These are phyloP conservation scores for Gopherus evgoodei DNA, from an alignment of 2,113 vertebrate genomes.

Conservation along the genomic window DNA sequence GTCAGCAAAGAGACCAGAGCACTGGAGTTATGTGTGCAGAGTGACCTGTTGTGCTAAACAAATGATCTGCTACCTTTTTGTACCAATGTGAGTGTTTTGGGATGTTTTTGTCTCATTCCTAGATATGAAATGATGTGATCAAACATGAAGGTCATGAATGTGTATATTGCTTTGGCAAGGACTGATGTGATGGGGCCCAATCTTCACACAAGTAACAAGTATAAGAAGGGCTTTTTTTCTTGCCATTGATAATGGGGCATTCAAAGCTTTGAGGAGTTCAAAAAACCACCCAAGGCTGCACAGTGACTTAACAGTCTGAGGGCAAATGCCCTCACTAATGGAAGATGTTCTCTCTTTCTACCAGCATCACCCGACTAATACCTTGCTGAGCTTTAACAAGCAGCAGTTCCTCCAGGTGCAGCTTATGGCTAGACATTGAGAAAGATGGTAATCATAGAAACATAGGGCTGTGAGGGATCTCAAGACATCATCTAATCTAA, in stretches of 20 bases:
- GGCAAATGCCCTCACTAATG: conserved; percentile 14
- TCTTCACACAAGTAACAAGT: too few species aligned
- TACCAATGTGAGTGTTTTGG: background rate
- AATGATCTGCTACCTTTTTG: background rate
- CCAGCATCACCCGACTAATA: background rate
- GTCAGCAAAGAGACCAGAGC: background rate
- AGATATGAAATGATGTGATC: background rate
- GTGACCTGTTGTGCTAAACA: background rate
- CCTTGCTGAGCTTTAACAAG: conserved; percentile 2
- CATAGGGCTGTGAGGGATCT: too few species aligned
- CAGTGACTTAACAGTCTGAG: conserved; percentile 44
- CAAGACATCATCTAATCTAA: too few species aligned
- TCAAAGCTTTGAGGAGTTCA: background rate
- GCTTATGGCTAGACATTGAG: conserved; percentile 15
- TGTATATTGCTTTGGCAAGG: background rate
- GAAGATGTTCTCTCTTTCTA: background rate
- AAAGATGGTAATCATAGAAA: background rate
- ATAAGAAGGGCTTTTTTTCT: background rate
- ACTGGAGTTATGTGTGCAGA: background rate
- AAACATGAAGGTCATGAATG: background rate
- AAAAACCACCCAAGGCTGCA: conserved; percentile 15
- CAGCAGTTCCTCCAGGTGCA: conserved; percentile 18
- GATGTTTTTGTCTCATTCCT: background rate
- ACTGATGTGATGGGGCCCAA: background rate
- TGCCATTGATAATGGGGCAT: background rate